Conservation (phyloP, 2,888 invertebrate species). For the Sphaerolaimus hirsutus region DNA sequence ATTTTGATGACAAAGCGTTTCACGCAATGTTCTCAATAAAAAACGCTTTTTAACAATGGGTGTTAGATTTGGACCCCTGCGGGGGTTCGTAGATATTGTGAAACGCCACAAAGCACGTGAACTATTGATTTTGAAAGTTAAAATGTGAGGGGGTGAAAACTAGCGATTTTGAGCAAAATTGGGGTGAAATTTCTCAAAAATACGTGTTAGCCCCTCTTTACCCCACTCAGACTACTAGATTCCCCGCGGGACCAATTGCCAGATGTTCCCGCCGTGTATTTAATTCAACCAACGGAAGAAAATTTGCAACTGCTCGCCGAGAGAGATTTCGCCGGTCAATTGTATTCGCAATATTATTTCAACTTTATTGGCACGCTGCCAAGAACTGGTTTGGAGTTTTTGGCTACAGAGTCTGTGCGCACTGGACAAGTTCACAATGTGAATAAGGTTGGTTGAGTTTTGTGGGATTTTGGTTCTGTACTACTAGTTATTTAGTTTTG, state of each 20-base stretch:
- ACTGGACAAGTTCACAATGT: constrained; percentile 51
- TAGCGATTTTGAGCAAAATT: no score
- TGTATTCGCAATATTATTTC: constrained; percentile 65
- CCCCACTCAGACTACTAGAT: constrained; percentile 24
- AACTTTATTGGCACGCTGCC: constrained; percentile 67
- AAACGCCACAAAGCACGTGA: no score
- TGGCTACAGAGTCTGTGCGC: constrained; percentile 71
- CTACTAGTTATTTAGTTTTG: no score
- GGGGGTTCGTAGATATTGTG: no score
- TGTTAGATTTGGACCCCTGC: no score
- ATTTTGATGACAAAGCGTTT: neutral
- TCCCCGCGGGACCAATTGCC: constrained; percentile 47
- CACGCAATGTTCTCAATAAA: neutral
- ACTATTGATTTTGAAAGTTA: no score
- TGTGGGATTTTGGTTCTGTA: no score
- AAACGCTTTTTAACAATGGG: no score
- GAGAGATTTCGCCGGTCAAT: constrained; percentile 46
- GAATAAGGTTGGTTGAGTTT: constrained; percentile 42
- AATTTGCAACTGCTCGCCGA: constrained; percentile 67
- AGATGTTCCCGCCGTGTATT: constrained; percentile 93
- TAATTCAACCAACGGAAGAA: constrained; percentile 81
- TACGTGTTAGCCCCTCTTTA: no score
- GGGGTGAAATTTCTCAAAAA: no score
- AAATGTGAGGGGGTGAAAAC: no score
- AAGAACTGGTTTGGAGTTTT: constrained; percentile 68